Conservation (phyloP, 2,888 invertebrate species). For the Trypoxylon attenuatum region DNA sequence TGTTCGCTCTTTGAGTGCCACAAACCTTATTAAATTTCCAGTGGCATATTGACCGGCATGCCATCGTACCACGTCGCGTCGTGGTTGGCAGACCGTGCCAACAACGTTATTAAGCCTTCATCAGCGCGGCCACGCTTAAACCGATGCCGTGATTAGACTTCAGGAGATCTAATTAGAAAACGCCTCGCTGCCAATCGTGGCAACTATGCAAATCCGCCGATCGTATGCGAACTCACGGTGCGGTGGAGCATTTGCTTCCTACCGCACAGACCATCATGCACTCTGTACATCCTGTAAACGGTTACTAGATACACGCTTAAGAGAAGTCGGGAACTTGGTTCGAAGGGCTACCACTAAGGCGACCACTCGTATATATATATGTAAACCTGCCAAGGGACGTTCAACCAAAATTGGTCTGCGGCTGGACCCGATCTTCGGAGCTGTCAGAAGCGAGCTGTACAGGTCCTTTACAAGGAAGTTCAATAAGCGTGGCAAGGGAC, state of each 20-base stretch:
- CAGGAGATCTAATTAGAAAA: constrained; percentile 32
- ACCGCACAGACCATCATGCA: constrained; percentile 15
- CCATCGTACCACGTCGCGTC: neutral
- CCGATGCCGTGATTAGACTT: neutral
- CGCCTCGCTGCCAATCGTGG: constrained; percentile 24
- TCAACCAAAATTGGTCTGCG: constrained; percentile 50
- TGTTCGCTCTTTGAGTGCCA: neutral
- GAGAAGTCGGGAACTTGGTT: constrained; percentile 30
- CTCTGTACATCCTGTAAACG: constrained; percentile 28
- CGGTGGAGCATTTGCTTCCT: no score
- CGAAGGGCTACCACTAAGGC: constrained; percentile 45
- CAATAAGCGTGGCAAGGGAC: constrained; percentile 11
- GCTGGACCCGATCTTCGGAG: constrained; percentile 35
- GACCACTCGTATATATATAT: constrained; percentile 33
- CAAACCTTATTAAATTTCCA: neutral
- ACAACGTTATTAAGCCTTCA: neutral
- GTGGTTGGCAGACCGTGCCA: neutral
- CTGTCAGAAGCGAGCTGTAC: constrained; percentile 16
- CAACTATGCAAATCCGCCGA: constrained; percentile 34
- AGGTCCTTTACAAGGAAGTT: constrained; percentile 5
- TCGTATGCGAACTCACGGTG: neutral
- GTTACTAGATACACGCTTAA: constrained; percentile 13
- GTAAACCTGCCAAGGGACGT: constrained; percentile 34
- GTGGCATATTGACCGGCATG: neutral
- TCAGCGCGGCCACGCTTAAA: neutral